Conservation (phyloP, 2,113 vertebrate species). For the Oceanodroma tethys region DNA sequence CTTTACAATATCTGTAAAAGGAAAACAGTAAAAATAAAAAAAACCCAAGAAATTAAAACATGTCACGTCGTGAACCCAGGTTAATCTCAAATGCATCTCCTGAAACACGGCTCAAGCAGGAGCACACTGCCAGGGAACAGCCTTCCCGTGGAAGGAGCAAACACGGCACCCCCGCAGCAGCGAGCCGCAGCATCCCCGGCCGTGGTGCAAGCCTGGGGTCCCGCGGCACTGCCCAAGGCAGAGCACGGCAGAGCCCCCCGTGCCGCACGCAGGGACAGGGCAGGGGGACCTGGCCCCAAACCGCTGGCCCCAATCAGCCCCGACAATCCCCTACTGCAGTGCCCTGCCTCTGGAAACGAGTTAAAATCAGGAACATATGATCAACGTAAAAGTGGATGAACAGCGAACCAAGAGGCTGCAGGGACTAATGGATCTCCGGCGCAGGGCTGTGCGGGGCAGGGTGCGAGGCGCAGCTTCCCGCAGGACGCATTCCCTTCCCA, state of each 20-base stretch:
- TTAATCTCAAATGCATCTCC: not conserved
- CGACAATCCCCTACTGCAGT: not conserved
- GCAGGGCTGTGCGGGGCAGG: not conserved
- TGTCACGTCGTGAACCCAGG: not conserved
- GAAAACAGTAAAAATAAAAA: not conserved
- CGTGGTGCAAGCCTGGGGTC: too few species aligned
- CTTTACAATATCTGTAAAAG: not conserved
- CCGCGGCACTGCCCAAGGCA: not conserved
- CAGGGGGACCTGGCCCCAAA: not conserved
- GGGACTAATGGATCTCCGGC: not conserved
- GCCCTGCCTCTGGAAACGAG: not conserved
- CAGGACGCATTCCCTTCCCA: not conserved
- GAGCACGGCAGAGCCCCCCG: not conserved
- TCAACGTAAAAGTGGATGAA: not conserved
- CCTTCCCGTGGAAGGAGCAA: not conserved
- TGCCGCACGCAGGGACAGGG: not conserved
- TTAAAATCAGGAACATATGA: not conserved
- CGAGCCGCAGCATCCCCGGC: not conserved
- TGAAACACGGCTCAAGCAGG: not conserved
- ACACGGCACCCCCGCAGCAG: fast-evolving
- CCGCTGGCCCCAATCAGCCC: not conserved
- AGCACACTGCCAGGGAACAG: not conserved
- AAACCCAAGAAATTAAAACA: not conserved
- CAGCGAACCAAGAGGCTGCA: not conserved
- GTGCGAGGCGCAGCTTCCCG: not conserved